Evolutionary conservation across 1,140 invertebrate species (phyloP), one percentile per base, ranked within the genome.

Genomic region (Temnothorax nylanderi): DNA sequence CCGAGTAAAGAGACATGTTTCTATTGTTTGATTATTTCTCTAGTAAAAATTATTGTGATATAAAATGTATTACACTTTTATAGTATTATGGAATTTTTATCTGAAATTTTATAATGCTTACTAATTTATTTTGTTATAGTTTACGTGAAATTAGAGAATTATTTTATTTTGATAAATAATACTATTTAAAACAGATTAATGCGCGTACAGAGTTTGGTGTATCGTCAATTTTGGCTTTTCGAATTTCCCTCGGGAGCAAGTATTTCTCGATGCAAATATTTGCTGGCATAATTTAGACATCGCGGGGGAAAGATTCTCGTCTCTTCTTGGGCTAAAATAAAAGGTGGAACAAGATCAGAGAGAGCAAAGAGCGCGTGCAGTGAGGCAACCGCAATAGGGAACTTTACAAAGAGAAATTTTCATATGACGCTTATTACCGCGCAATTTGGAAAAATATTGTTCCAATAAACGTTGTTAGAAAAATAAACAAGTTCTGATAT

Each of bases 221-320:
- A 37, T 65, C 13, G 11, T 58, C 64, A 71, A 71, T 44, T 71
- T 58, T 58, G 10, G 8, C 18, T 56, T 69, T 69, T 26, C 64
- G 11, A 58, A 71, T 81, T 81, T 44, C 16, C 21, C 56, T 3
- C n/a, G 37, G 56, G 16, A 69, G 51, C 64, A 44, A 69, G 49
- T 69, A 69, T 81, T 81, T 81, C 26, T 10, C 21, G 16, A 69
- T 51, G 49, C 49, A 69, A 81, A 81, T 81, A 69, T 81, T 71
- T 71, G 56, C 65, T 18, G 16, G 47, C 78, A 71, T 71, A 81
- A 81, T 71, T 81, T 71, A 81, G 64, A 56, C 65, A 81, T 81
- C 51, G 37, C 13, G 16, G 34, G 54, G 21, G 16, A 56, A 69
- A 51, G 11, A 81, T 71, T 41, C 49, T 56, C 8, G 47, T 69